A percentile compares a stretch with the other conserved stretches of the same genome.
These are phyloP conservation scores for Chloroclysta siterata DNA, from an alignment of 2,888 invertebrate genomes.

Conservation along the genomic window DNA sequence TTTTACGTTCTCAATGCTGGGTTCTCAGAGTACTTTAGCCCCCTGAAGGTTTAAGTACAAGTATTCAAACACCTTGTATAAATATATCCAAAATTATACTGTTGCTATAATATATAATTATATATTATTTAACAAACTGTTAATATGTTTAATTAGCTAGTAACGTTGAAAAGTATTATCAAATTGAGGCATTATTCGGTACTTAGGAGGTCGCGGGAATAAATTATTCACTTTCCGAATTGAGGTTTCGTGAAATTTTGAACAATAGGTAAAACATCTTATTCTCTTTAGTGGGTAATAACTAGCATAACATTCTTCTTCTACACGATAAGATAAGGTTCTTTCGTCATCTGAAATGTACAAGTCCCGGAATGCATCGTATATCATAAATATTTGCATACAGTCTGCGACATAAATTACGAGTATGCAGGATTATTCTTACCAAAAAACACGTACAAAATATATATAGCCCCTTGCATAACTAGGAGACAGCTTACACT, in stretches of 20 bases:
- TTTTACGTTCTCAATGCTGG: too few species aligned
- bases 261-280: not conserved
- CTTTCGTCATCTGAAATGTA: slow-evolving; percentile 29
- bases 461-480: slow-evolving; percentile 8
- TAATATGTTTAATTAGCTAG: not conserved
- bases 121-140: not conserved
- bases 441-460: slow-evolving; percentile 20
- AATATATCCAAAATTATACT: too few species aligned
- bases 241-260: slow-evolving; percentile 11
- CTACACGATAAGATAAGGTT: slow-evolving; percentile 26
- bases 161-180: not conserved
- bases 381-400: slow-evolving; percentile 34
- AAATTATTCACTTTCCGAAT: not conserved
- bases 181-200: not conserved
- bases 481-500: slow-evolving; percentile 10
- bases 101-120: too few species aligned
- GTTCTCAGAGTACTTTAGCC: too few species aligned
- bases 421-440: slow-evolving; percentile 13
- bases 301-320: slow-evolving; percentile 12
- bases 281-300: slow-evolving; percentile 1
- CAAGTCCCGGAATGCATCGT: slow-evolving; percentile 27
- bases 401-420: slow-evolving; percentile 17
- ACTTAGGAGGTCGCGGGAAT: not conserved
- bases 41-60: too few species aligned
- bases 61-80: too few species aligned